phyloP scores from a whole-genome alignment of 1,140 invertebrate genomes.

The Drosophila littoralis region DNA sequence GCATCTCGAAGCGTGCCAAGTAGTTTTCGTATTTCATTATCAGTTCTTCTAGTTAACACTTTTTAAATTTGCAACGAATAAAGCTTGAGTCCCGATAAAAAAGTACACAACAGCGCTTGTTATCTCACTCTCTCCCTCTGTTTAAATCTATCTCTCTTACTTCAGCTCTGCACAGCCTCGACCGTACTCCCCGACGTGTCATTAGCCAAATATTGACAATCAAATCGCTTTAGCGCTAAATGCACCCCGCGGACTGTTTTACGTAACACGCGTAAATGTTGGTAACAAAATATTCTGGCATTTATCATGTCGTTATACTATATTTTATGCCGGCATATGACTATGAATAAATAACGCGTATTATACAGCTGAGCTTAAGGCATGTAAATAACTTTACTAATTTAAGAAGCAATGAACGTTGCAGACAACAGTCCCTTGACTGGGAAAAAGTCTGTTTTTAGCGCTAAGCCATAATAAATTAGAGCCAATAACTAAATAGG shows the following conservation, averaged over 20 bases:
- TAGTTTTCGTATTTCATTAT: constrained; percentile 29
- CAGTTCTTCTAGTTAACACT: constrained; percentile 25
- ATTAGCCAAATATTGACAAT: constrained; percentile 72
- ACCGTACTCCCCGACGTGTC: constrained; percentile 49
- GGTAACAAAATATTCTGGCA: constrained; percentile 7
- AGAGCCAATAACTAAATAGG: too few species aligned
- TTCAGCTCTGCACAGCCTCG: background rate
- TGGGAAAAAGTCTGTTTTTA: too few species aligned
- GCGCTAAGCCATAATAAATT: too few species aligned
- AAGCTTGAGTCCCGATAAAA: constrained; percentile 26
- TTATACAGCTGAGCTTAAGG: background rate
- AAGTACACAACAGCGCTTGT: constrained; percentile 12
- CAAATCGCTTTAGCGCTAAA: constrained; percentile 62
- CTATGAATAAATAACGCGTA: background rate
- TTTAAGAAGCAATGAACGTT: too few species aligned
- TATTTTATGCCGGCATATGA: constrained; percentile 8
- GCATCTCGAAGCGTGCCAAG: constrained; percentile 51
- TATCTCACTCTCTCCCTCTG: background rate
- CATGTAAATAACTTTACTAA: background rate
- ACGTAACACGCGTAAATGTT: constrained; percentile 13
- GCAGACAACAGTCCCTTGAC: too few species aligned
- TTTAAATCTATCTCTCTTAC: background rate
- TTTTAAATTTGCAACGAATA: constrained; percentile 47
- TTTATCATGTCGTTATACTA: background rate
- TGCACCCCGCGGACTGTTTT: constrained; percentile 49